These are phyloP conservation scores for Xenus cinereus DNA, from an alignment of 2,113 vertebrate genomes.

Conservation along the genomic window DNA sequence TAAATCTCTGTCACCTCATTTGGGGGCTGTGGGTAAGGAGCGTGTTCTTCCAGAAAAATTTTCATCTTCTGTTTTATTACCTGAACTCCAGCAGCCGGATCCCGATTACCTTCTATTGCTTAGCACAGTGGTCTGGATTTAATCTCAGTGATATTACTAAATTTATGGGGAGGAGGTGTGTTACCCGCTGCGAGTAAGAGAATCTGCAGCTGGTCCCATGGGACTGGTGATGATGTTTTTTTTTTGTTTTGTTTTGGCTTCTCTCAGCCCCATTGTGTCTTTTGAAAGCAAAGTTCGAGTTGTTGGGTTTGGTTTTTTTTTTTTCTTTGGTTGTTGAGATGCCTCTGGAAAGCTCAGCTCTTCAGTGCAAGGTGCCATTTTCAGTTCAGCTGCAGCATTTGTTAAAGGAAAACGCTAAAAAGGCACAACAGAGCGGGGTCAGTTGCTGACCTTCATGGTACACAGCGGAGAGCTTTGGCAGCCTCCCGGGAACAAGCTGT, in stretches of 20 bases:
- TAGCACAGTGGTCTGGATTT: neutral
- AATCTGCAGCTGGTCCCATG: neutral
- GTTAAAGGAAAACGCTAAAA: neutral
- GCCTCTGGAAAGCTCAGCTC: neutral
- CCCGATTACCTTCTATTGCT: neutral
- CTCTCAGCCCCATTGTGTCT: neutral
- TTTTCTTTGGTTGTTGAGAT: neutral
- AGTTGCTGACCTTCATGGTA: neutral
- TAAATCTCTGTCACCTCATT: neutral
- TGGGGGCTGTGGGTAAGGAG: neutral
- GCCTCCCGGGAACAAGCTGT: neutral
- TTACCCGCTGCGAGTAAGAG: rapidly evolving
- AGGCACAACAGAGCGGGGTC: rapidly evolving
- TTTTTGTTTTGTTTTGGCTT: neutral
- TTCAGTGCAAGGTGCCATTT: neutral
- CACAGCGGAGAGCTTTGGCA: rapidly evolving
- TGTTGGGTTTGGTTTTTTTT: neutral
- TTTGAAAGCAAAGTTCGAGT: neutral
- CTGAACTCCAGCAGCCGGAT: neutral
- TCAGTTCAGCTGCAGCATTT: neutral
- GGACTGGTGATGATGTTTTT: neutral
- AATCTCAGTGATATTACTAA: neutral
- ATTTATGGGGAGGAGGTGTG: neutral
- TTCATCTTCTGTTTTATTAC: neutral
- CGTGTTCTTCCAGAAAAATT: neutral